Conservation (phyloP, 2,888 invertebrate genomes). For the Drosophila maculinotata region DNA sequence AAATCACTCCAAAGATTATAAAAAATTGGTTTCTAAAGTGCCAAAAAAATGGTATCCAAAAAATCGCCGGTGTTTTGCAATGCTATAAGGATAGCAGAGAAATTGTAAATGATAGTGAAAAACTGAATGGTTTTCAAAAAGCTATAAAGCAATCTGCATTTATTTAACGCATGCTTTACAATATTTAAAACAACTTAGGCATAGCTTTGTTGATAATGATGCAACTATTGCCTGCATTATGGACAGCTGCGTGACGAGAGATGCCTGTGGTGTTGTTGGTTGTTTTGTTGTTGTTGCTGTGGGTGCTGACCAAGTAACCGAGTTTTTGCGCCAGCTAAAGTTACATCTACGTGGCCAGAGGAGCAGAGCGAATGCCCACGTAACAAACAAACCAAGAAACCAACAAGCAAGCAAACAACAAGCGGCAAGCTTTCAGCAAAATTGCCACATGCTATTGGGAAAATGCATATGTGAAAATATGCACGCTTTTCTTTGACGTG, state of each 20-base stretch:
- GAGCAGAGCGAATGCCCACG: too few species aligned
- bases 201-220: constrained; percentile 30
- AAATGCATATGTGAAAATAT: constrained; percentile 66
- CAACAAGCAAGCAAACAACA: background rate
- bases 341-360: constrained; percentile 47
- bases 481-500: constrained; percentile 66
- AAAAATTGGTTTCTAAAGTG: too few species aligned
- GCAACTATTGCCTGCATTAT: constrained; percentile 42
- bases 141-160: constrained; percentile 3
- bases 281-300: constrained; percentile 19
- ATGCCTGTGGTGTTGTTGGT: constrained; percentile 42
- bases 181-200: constrained; percentile 17
- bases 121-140: background rate
- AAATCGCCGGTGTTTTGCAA: too few species aligned
- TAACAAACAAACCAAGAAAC: constrained; percentile 28
- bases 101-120: too few species aligned
- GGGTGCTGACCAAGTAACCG: constrained; percentile 65
- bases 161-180: constrained; percentile 13
- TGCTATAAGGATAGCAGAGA: too few species aligned
- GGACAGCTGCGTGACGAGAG: constrained; percentile 53
- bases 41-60: too few species aligned
- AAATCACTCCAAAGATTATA: too few species aligned
- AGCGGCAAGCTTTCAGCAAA: constrained; percentile 15
- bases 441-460: constrained; percentile 45
- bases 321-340: constrained; percentile 62